Evolutionary conservation across 2,888 invertebrate genomes (phyloP), one percentile per base, ranked within the genome.

Genomic region (Caenorhabditis doughertyi): DNA sequence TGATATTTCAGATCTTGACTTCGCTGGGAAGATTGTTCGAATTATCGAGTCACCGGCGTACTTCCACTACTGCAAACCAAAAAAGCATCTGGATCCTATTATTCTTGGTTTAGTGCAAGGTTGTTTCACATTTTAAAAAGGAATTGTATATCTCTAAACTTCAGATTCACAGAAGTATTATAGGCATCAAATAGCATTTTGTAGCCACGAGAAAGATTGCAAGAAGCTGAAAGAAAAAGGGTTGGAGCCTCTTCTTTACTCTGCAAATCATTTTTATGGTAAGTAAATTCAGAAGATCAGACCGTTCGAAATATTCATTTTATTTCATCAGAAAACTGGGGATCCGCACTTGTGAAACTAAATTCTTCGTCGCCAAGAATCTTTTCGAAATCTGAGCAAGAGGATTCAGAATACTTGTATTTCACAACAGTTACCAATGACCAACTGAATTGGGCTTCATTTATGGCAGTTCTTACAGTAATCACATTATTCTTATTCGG

Each of bases 401-500:
- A 65, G 0, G 16, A 21, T 9, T 18, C 21, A 25, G 70, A 68
- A 32, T 77, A 77, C 56, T 32, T n/a, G 27, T 77, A 77, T 29
- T 68, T 77, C 23, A 8, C 62, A 1, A 16, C 58, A 0, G 25
- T 68, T 9, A 53, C 62, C 8, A 18, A 1, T 0, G 7, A 7
- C 16, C 29, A 5, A 0, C 18, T 49, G 7, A 29, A 51, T 3
- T 67, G 49, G 60, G 25, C 60, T 13, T 60, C 72, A 4, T 65
- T 80, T 42, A 7, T 58, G 13, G 67, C 72, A n/a, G 51, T 79
- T 8, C 39, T 67, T 35, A 44, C 65, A 51, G 58, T 80, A 9
- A 42, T 80, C 29, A 11, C 49, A 18, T 68, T 80, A 35, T 72
- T 73, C 23, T 13, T 80, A 9, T 4, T 27, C 23, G 68, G 81